Conservation (phyloP, 2,888 invertebrate genomes). For the Aplocera efformata region DNA sequence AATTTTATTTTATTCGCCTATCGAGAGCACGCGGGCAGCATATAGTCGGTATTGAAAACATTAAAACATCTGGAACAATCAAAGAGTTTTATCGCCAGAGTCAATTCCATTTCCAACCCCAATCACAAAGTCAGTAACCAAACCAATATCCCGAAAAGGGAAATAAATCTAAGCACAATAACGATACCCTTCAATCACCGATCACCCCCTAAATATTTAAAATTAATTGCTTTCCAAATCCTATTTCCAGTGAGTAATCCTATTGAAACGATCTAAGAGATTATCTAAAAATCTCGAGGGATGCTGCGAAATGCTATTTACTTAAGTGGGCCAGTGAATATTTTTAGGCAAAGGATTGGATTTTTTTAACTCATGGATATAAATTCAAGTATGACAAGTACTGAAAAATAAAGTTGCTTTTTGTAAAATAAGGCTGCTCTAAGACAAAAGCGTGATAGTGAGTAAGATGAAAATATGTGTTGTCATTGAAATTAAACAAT, state of each 20-base stretch:
- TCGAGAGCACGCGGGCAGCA: no score
- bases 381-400: no score
- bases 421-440: no score
- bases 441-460: no score
- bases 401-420: no score
- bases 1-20: no score
- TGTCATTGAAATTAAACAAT: no score
- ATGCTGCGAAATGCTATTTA: constrained; percentile 72
- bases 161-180: constrained; percentile 3
- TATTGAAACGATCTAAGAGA: constrained; percentile 62
- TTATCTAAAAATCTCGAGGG: constrained; percentile 62
- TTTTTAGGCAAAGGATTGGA: constrained; percentile 2
- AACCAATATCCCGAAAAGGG: constrained; percentile 17
- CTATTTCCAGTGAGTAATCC: constrained; percentile 39
- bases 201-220: constrained; percentile 33
- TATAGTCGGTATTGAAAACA: constrained; percentile 3
- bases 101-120: no score
- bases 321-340: constrained; percentile 48
- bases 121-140: constrained; percentile 6
- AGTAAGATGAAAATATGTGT: no score
- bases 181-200: constrained; percentile 17
- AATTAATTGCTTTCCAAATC: constrained; percentile 62
- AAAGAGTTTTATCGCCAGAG: no score
- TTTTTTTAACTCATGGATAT: no score
- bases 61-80: no score